Percentiles rank a stretch among this genome's conserved stretches.
Evolutionary conservation across 2,888 invertebrate species (phyloP).

Genomic region (Yponomeuta evonymella): DNA sequence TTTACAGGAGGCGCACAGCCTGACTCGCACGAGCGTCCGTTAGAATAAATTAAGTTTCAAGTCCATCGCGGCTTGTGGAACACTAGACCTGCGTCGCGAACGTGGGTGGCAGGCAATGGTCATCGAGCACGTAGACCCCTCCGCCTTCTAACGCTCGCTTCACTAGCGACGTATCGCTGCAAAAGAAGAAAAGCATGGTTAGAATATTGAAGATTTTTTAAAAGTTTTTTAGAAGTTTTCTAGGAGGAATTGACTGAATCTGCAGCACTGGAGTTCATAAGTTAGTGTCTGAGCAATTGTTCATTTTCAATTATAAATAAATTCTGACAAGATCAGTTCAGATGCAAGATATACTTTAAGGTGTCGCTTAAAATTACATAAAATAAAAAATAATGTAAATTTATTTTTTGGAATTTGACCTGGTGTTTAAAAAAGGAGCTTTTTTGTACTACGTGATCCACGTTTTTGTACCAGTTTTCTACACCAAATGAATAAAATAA

Average conservation of each 20-base stretch:
- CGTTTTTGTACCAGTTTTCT: too few species aligned
- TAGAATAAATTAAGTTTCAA: slow-evolving; percentile 60
- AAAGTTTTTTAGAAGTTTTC: too few species aligned
- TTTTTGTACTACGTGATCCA: too few species aligned
- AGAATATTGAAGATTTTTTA: neutral
- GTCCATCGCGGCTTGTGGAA: slow-evolving; percentile 45
- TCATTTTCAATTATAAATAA: neutral
- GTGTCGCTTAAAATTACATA: too few species aligned
- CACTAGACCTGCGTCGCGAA: slow-evolving; percentile 87
- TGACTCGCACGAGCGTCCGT: slow-evolving; percentile 69
- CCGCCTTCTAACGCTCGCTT: slow-evolving; percentile 81
- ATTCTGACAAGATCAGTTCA: neutral
- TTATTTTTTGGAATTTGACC: too few species aligned
- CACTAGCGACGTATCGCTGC: slow-evolving; percentile 81
- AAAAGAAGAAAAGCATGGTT: slow-evolving; percentile 45
- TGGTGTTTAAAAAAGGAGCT: too few species aligned
- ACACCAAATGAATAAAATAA: too few species aligned
- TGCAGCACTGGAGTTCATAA: too few species aligned
- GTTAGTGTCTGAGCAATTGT: neutral
- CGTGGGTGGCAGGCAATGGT: slow-evolving; percentile 83
- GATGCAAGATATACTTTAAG: too few species aligned
- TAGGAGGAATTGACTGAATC: neutral
- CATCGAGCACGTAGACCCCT: slow-evolving; percentile 84
- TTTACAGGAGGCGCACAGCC: slow-evolving; percentile 75
- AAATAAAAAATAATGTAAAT: too few species aligned